Conservation (phyloP, 64 coral and sea anemone species). For the Montipora efflorescens region DNA sequence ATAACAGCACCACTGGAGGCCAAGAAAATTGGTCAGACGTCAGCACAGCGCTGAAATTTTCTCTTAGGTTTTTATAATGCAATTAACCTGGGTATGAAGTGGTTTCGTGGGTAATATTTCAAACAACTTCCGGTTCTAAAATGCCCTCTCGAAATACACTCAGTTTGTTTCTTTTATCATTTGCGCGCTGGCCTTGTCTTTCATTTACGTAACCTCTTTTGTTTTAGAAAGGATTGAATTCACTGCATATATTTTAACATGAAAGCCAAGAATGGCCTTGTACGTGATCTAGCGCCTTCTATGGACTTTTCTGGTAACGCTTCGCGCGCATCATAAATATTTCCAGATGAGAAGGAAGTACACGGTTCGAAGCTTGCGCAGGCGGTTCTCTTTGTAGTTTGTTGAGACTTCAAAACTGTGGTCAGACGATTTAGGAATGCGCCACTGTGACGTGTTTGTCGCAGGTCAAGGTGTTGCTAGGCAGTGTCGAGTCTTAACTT, state of each 20-base stretch:
- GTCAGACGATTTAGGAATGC: not conserved
- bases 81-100: conserved; percentile 38
- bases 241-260: not conserved
- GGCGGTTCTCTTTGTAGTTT: conserved; percentile 46
- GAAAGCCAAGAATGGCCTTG: not conserved
- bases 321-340: not conserved
- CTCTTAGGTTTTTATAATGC: conserved; percentile 53
- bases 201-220: not conserved
- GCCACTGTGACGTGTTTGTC: conserved; percentile 29
- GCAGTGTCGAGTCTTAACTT: not conserved
- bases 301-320: not conserved
- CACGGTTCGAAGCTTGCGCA: not conserved
- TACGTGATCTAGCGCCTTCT: not conserved
- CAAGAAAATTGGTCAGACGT: not conserved
- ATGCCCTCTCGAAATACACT: conserved; percentile 43
- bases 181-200: not conserved
- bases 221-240: not conserved
- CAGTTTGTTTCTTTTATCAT: conserved; percentile 7
- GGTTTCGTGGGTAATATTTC: conserved; percentile 37
- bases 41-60: not conserved
- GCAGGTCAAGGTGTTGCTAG: conserved; percentile 55
- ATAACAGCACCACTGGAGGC: not conserved
- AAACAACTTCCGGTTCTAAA: conserved; percentile 47
- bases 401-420: conserved; percentile 7
- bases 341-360: conserved; percentile 46